phyloP scores from a whole-genome alignment of 2,797 vertebrate genomes.

The Lithobates sylvaticus region DNA sequence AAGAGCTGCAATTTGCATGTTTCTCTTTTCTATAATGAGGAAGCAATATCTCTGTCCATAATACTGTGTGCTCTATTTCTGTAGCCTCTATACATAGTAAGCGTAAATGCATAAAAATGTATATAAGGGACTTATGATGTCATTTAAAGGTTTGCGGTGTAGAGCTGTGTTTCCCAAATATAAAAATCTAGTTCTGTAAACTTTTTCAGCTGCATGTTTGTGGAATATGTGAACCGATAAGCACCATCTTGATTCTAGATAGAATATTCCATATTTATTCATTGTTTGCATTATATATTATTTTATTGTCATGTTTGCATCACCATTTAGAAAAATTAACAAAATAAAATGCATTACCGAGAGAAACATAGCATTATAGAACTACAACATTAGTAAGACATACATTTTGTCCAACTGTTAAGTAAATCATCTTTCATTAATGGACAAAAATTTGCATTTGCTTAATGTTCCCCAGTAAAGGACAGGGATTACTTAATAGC shows the following conservation, averaged over 20 bases:
- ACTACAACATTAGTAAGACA: background rate
- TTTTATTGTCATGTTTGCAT: background rate
- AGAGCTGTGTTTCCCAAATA: constrained; percentile 50
- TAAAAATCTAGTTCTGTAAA: constrained; percentile 50
- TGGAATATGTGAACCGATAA: constrained; percentile 57
- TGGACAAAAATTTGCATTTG: background rate
- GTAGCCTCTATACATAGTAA: constrained; percentile 45
- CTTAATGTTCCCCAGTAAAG: background rate
- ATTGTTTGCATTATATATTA: constrained; percentile 14
- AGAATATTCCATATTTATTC: constrained; percentile 44
- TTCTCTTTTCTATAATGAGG: constrained; percentile 5
- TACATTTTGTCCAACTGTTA: background rate
- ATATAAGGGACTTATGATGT: constrained; percentile 20
- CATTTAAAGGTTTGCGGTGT: constrained; percentile 27
- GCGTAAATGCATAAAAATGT: constrained; percentile 36
- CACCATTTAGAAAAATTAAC: background rate
- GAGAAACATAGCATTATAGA: background rate
- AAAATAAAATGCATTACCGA: background rate
- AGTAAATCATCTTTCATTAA: background rate
- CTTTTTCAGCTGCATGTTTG: constrained; percentile 59
- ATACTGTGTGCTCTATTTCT: constrained; percentile 47
- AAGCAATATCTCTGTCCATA: constrained; percentile 37
- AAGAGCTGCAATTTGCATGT: background rate
- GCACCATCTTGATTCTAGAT: constrained; percentile 49
- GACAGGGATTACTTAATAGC: too few relatives aligned